phyloP scores from a whole-genome alignment of 2,888 invertebrate species.

The Altica lythri region DNA sequence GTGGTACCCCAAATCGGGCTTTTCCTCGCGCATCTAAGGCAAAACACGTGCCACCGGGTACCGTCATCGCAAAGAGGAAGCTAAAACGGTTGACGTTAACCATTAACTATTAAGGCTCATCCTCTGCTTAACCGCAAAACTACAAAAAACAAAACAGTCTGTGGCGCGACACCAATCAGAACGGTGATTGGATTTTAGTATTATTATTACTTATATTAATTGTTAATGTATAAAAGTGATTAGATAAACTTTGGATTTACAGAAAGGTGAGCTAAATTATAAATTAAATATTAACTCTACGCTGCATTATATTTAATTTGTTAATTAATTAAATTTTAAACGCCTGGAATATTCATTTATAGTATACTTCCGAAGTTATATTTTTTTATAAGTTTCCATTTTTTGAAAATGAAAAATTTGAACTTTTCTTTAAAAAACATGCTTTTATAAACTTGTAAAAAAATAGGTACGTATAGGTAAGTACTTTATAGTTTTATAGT shows the following conservation, averaged over 20 bases:
- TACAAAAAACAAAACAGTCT: constrained; percentile 19
- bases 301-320: no score
- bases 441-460: no score
- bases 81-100: constrained; percentile 5
- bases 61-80: constrained; percentile 21
- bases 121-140: constrained; percentile 7
- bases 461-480: no score
- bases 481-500: no score
- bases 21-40: constrained; percentile 22
- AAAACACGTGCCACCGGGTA: constrained; percentile 25
- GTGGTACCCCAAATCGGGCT: constrained; percentile 16
- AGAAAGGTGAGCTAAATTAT: no score
- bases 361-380: no score
- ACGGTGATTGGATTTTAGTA: not conserved
- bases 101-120: constrained; percentile 12
- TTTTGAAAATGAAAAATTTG: no score
- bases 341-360: no score
- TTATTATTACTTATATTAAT: not conserved
- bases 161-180: constrained; percentile 15
- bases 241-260: not conserved
- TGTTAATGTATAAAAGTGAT: not conserved
- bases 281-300: no score
- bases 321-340: no score
- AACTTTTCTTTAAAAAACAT: no score
- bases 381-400: no score